Conservation (phyloP, 1,140 invertebrate genomes). For the Leptonema lineaticorne region DNA sequence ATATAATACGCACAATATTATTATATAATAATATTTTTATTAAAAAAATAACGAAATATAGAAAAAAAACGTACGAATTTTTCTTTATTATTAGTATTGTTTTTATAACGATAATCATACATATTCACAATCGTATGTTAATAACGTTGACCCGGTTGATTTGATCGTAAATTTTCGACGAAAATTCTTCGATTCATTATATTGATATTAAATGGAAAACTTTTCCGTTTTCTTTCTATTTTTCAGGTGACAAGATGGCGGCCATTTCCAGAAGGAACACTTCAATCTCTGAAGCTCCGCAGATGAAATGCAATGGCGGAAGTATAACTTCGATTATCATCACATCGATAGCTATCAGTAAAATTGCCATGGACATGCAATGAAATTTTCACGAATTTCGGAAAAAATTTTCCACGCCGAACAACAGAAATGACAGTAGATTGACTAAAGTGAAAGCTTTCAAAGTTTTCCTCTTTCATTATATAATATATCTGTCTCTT, state of each 20-base stretch:
- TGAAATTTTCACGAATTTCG: slow-evolving; percentile 20
- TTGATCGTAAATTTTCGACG: not conserved
- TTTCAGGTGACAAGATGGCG: slow-evolving; percentile 41
- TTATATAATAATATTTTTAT: too few species aligned
- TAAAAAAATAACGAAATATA: too few species aligned
- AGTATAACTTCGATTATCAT: slow-evolving; percentile 10
- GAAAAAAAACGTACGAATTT: too few species aligned
- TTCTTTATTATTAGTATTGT: too few species aligned
- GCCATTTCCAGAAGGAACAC: slow-evolving; percentile 37
- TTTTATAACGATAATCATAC: too few species aligned
- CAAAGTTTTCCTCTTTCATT: not conserved
- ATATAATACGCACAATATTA: too few species aligned
- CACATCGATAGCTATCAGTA: slow-evolving; percentile 21
- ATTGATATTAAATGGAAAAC: too few species aligned
- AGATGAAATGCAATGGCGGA: too few species aligned
- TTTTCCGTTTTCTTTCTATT: slow-evolving; percentile 8
- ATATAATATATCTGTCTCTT: not conserved
- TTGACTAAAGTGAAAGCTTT: not conserved
- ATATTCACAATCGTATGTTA: slow-evolving; percentile 12
- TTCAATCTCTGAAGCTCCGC: not conserved
- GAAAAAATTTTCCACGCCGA: not conserved
- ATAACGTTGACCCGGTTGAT: slow-evolving; percentile 8
- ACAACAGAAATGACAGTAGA: slow-evolving; percentile 1
- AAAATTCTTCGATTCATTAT: too few species aligned
- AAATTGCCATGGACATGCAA: slow-evolving; percentile 25